These are phyloP conservation scores for Dermatemys mawii DNA, from an alignment of 2,113 vertebrate species.

Conservation along the genomic window DNA sequence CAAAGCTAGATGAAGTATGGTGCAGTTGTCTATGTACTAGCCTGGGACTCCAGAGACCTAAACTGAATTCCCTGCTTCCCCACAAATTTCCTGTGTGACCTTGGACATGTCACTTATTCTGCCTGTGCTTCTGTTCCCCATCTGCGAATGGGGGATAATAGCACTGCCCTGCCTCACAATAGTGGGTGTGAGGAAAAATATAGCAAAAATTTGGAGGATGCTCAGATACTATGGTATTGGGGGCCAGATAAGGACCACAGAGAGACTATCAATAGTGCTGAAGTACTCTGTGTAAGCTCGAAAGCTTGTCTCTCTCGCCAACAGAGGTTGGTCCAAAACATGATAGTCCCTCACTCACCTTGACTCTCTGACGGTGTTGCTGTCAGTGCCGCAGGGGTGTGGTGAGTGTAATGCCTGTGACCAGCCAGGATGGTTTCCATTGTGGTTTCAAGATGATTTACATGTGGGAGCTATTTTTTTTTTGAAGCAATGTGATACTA, in stretches of 20 bases:
- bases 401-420: not conserved
- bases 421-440: not conserved
- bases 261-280: no score
- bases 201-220: no score
- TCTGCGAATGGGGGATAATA: no score
- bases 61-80: not conserved
- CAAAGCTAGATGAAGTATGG: not conserved
- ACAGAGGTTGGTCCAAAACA: not conserved
- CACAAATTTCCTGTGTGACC: not conserved
- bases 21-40: not conserved
- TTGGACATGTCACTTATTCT: not conserved
- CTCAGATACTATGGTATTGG: no score
- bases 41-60: not conserved
- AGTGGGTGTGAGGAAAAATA: no score
- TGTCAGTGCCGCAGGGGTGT: not conserved
- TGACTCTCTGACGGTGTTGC: not conserved
- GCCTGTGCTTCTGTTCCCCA: no score
- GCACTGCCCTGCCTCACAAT: no score
- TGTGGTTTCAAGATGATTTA: not conserved
- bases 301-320: not conserved
- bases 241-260: no score
- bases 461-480: not conserved
- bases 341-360: not conserved
- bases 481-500: not conserved
- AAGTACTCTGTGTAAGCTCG: not conserved